Evolutionary conservation across 2,888 invertebrate species (phyloP).

Genomic region (Lampropteryx suffumata): DNA sequence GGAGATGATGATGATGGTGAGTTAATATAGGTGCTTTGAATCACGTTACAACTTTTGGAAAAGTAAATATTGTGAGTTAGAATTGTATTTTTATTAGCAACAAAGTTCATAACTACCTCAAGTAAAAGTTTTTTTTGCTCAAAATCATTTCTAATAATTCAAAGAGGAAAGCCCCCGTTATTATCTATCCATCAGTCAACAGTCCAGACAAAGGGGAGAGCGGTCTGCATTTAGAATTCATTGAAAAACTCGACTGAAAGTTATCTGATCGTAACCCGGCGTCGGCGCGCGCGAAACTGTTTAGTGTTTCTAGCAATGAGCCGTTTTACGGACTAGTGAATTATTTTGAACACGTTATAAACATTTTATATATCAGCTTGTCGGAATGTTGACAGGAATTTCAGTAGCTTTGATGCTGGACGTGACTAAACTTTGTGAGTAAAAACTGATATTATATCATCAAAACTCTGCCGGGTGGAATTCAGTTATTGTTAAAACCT

Average conservation of each 20-base stretch:
- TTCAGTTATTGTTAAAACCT: no score
- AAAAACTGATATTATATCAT: no score
- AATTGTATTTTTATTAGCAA: no score
- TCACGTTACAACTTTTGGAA: no score
- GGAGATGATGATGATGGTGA: no score
- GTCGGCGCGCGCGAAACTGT: conserved; percentile 14
- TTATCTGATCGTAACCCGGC: conserved; percentile 79
- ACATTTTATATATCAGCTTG: conserved; percentile 1
- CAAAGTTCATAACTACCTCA: neutral
- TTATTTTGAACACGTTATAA: conserved; percentile 12
- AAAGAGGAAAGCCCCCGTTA: neutral
- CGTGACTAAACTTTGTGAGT: no score
- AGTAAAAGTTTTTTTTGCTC: neutral
- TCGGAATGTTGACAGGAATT: neutral
- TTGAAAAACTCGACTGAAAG: conserved; percentile 79
- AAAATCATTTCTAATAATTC: conserved; percentile 15
- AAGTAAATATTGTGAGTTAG: no score
- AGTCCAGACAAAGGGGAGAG: conserved; percentile 11
- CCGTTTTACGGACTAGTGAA: conserved; percentile 10
- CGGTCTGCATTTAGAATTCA: conserved; percentile 77
- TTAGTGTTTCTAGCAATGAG: conserved; percentile 21
- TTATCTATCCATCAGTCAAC: conserved; percentile 23
- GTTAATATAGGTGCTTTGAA: no score
- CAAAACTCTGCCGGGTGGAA: no score
- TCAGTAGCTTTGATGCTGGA: no score